These are phyloP conservation scores for Nomada goodeniana DNA, from an alignment of 2,888 invertebrate genomes.

Conservation along the genomic window DNA sequence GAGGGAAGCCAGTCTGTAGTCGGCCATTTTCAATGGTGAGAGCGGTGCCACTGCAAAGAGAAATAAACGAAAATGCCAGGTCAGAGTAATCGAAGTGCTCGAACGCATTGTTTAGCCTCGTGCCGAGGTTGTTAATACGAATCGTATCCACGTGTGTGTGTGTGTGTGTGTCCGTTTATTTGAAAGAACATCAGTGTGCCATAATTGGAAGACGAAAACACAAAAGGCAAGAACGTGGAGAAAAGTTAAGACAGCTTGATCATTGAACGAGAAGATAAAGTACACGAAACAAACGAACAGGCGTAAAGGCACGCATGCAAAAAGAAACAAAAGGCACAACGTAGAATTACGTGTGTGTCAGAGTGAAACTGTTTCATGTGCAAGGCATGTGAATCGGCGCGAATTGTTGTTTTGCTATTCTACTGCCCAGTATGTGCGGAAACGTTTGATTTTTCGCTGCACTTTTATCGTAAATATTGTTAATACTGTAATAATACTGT, in stretches of 20 bases:
- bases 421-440: slow-evolving; percentile 68
- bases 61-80: slow-evolving; percentile 65
- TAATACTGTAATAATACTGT: slow-evolving; percentile 18
- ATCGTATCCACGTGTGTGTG: slow-evolving; percentile 28
- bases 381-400: slow-evolving; percentile 69
- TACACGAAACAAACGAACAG: slow-evolving; percentile 37
- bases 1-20: slow-evolving; percentile 87
- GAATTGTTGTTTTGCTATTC: slow-evolving; percentile 57
- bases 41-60: slow-evolving; percentile 88
- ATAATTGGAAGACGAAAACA: neutral
- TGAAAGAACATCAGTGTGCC: neutral
- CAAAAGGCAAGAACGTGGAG: neutral
- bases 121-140: slow-evolving; percentile 48
- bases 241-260: slow-evolving; percentile 6
- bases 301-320: slow-evolving; percentile 81
- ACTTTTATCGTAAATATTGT: slow-evolving; percentile 16
- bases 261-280: slow-evolving; percentile 15
- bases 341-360: slow-evolving; percentile 67
- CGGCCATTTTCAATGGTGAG: slow-evolving; percentile 89
- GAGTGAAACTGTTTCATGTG: slow-evolving; percentile 74
- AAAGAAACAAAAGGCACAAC: slow-evolving; percentile 73
- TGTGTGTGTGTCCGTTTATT: slow-evolving; percentile 32
- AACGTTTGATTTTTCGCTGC: slow-evolving; percentile 18
- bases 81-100: slow-evolving; percentile 53
- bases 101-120: slow-evolving; percentile 47